A percentile compares a stretch with the other conserved stretches of the same genome.
Evolutionary conservation across 1,140 invertebrate species (phyloP).

Genomic region (Portunus trituberculatus): DNA sequence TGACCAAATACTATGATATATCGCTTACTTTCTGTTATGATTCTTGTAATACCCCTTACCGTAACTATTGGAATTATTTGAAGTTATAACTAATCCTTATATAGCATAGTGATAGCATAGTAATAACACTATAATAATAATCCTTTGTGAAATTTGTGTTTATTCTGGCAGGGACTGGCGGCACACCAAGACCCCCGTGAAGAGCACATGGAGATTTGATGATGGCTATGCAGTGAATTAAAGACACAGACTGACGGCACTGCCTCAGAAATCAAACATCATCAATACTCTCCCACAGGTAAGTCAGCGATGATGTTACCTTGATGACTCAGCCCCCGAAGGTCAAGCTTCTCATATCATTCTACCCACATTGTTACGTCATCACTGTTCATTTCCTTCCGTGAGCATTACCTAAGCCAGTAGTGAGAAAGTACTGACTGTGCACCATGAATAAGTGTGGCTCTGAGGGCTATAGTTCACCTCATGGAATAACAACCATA

Average conservation of each 20-base stretch:
- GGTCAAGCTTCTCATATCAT: not conserved
- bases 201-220: too few relatives aligned
- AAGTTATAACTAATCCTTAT: too few relatives aligned
- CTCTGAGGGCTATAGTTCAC: not conserved
- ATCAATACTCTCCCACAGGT: not conserved
- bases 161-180: not conserved
- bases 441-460: not conserved
- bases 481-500: conserved; percentile 49
- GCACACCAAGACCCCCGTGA: not conserved
- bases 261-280: not conserved
- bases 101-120: too few relatives aligned
- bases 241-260: not conserved
- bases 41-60: too few relatives aligned
- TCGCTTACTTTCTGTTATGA: too few relatives aligned
- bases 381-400: not conserved
- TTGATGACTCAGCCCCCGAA: not conserved
- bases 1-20: too few relatives aligned
- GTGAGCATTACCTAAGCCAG: too few relatives aligned
- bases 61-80: too few relatives aligned
- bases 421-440: not conserved
- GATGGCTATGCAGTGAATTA: too few relatives aligned
- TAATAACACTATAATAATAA: too few relatives aligned
- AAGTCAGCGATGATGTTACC: not conserved
- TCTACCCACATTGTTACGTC: not conserved
- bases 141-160: too few relatives aligned